A percentile compares a stretch with the other conserved stretches of the same genome.
These are phyloP conservation scores for Shinisaurus crocodilurus DNA, from an alignment of 2,113 vertebrate genomes.

Conservation along the genomic window DNA sequence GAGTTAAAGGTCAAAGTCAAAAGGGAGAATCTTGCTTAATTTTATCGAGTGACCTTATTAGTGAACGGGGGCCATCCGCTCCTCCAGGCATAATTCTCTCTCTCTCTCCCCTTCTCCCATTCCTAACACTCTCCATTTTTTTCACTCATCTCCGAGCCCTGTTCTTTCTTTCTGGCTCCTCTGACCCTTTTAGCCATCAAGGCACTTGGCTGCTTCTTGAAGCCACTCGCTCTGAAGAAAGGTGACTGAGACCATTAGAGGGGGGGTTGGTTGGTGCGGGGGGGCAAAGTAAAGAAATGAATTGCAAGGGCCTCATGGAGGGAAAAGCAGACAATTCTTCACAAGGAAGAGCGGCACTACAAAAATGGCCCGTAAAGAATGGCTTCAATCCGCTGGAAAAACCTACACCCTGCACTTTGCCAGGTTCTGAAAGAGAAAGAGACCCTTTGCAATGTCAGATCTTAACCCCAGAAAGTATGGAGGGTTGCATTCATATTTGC, in stretches of 20 bases:
- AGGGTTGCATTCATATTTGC: background rate
- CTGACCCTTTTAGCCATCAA: background rate
- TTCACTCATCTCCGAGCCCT: background rate
- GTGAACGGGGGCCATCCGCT: background rate
- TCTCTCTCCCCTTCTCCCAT: background rate
- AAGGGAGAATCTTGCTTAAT: background rate
- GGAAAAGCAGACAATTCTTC: background rate
- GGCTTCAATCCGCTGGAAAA: background rate
- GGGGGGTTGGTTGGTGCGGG: background rate
- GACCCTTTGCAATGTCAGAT: background rate
- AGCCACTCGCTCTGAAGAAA: background rate
- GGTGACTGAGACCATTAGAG: background rate
- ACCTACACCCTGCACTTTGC: too few relatives aligned
- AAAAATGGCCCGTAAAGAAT: background rate
- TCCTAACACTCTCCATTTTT: background rate
- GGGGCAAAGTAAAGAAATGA: background rate
- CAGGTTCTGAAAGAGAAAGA: background rate
- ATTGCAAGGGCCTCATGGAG: background rate
- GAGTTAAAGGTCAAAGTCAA: slow-evolving; percentile 31
- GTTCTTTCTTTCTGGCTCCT: background rate
- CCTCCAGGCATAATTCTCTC: background rate
- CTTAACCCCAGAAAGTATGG: background rate
- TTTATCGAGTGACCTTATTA: background rate
- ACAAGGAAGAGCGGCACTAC: background rate
- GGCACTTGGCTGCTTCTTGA: background rate